A percentile compares a stretch with the other conserved stretches of the same genome.
Conservation (phyloP, 2,797 vertebrate genomes). For the Bryconaethiops microstoma region DNA sequence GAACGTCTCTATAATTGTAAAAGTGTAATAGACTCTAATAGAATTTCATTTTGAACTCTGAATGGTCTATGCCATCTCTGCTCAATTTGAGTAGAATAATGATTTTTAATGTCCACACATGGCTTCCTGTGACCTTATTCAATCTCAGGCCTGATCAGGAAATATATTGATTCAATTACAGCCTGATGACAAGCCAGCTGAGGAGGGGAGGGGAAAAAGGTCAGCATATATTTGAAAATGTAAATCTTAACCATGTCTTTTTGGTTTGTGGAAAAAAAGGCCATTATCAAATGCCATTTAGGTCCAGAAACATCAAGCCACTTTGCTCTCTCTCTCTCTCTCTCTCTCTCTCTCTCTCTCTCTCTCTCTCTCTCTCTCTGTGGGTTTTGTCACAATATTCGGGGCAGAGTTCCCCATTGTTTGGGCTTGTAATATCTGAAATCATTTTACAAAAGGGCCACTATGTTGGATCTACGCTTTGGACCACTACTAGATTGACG, state of each 20-base stretch:
- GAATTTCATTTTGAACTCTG: constrained; percentile 99
- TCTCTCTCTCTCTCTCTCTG: constrained; percentile 64
- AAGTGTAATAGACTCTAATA: constrained; percentile 99
- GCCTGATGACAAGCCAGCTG: constrained; percentile 96
- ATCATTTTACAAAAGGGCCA: constrained; percentile 60
- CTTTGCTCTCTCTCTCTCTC: constrained; percentile 26
- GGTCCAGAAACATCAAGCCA: constrained; percentile 84
- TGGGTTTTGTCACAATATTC: constrained; percentile 81
- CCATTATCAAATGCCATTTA: constrained; percentile 98
- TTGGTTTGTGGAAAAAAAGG: constrained; percentile 86
- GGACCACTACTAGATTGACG: constrained; percentile 60
- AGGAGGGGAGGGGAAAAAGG: constrained; percentile 93
- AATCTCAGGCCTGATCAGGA: constrained; percentile 98
- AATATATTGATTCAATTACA: constrained; percentile 99
- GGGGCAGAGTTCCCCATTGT: constrained; percentile 76
- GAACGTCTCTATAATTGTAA: constrained; percentile 99
- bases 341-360: constrained; percentile 6
- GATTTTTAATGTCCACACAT: constrained; percentile 99
- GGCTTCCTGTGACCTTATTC: constrained; percentile 99
- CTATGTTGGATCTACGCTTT: constrained; percentile 63
- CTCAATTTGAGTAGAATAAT: constrained; percentile 99
- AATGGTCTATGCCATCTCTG: constrained; percentile 93
- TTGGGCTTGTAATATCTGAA: constrained; percentile 65
- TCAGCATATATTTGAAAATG: constrained; percentile 99
- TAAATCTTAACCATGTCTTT: constrained; percentile 99